These are phyloP conservation scores for Anseranas semipalmata DNA, from an alignment of 2,113 vertebrate species.

Conservation along the genomic window DNA sequence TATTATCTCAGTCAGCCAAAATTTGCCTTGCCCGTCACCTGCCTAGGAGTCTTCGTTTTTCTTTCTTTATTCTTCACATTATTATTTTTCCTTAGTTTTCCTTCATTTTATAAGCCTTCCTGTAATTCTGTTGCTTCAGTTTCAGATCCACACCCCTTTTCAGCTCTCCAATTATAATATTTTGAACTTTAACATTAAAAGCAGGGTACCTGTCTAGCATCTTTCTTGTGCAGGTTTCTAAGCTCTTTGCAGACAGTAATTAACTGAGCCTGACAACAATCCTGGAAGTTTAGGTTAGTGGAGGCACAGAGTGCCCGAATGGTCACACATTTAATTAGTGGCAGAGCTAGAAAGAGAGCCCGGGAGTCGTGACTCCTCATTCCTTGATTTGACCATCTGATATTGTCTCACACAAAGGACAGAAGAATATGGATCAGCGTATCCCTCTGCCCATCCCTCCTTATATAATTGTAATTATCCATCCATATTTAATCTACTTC, in stretches of 20 bases:
- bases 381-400: background rate
- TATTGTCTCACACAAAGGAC: background rate
- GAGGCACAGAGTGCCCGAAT: background rate
- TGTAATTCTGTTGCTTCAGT: background rate
- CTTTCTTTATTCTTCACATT: background rate
- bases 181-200: slow-evolving; percentile 50
- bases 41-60: slow-evolving; percentile 1
- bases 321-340: slow-evolving; percentile 33
- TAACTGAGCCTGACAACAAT: slow-evolving; percentile 33
- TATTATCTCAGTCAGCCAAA: slow-evolving; percentile 35
- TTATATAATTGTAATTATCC: background rate
- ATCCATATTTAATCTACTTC: background rate
- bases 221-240: background rate
- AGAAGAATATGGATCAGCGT: background rate
- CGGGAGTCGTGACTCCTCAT: background rate
- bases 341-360: background rate
- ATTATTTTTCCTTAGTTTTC: background rate
- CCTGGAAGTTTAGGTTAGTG: slow-evolving; percentile 17
- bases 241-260: slow-evolving; percentile 26
- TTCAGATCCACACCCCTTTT: background rate
- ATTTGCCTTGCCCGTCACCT: background rate
- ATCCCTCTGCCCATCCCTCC: background rate
- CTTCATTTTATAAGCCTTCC: background rate
- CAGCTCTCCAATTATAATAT: background rate
- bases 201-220: background rate